phyloP scores from a whole-genome alignment of 2,888 invertebrate species.

The Sylvicola cinctus region DNA sequence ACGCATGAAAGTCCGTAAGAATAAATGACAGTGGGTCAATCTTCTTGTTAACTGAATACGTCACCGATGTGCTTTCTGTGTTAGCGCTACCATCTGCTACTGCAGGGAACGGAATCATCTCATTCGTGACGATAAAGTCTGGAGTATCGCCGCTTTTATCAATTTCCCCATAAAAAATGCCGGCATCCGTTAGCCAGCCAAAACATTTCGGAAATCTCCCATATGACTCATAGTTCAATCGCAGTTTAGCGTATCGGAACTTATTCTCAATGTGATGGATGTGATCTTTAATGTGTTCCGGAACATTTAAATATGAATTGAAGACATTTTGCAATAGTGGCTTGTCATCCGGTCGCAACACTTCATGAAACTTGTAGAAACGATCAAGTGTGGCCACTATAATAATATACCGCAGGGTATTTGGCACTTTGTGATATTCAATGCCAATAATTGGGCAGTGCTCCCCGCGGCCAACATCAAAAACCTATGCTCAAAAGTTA shows the following conservation, averaged over 20 bases:
- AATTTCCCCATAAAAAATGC: constrained; percentile 51
- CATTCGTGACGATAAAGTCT: constrained; percentile 8
- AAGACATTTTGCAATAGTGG: constrained; percentile 47
- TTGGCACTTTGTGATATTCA: constrained; percentile 55
- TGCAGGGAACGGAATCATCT: constrained; percentile 8
- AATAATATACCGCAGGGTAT: constrained; percentile 54
- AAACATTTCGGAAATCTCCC: constrained; percentile 52
- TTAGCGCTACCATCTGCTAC: constrained; percentile 8
- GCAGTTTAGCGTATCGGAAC: constrained; percentile 55
- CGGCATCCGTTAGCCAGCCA: constrained; percentile 74
- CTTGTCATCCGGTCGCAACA: constrained; percentile 52
- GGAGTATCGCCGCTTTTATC: constrained; percentile 9
- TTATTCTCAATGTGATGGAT: constrained; percentile 49
- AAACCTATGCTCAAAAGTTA: constrained; percentile 37
- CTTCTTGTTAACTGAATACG: constrained; percentile 11
- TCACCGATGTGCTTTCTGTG: constrained; percentile 15
- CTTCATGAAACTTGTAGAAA: constrained; percentile 74
- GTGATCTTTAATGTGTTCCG: constrained; percentile 35
- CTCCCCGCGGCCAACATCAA: constrained; percentile 63
- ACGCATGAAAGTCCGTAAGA: constrained; percentile 75
- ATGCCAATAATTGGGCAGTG: constrained; percentile 71
- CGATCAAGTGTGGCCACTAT: constrained; percentile 67
- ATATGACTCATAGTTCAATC: constrained; percentile 49
- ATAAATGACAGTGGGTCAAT: constrained; percentile 51
- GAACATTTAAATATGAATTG: constrained; percentile 47